Conservation (phyloP, 2,113 vertebrate genomes). For the Micronycteris hirsuta region DNA sequence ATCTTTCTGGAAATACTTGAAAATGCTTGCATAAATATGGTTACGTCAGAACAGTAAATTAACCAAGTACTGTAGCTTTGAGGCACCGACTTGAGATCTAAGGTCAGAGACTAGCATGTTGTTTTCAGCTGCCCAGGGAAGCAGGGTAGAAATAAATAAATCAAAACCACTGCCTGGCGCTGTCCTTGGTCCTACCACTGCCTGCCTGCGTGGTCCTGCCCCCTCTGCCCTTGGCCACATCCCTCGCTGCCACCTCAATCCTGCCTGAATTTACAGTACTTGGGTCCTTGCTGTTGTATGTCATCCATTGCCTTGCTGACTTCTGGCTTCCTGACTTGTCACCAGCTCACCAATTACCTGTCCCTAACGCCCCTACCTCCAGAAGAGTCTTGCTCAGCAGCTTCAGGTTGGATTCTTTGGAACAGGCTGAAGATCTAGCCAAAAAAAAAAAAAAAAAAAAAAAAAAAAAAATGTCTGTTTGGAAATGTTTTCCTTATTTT, state of each 20-base stretch:
- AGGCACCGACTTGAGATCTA: not conserved
- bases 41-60: not conserved
- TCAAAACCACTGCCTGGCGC: not conserved
- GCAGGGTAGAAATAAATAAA: not conserved
- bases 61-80: not conserved
- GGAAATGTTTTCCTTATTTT: conserved; percentile 18
- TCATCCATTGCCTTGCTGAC: not conserved
- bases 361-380: not conserved
- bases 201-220: not conserved
- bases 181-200: not conserved
- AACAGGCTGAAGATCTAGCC: not conserved
- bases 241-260: fast-evolving
- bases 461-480: not conserved
- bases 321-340: not conserved
- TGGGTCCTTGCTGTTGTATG: not conserved
- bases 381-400: not conserved
- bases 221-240: not conserved
- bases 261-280: not conserved
- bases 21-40: not conserved
- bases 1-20: conserved; percentile 10
- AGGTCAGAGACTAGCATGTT: not conserved
- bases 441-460: not conserved
- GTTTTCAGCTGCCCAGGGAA: not conserved
- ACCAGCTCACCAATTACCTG: not conserved
- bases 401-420: not conserved